Conservation (phyloP, 2,888 invertebrate genomes). For the Plutella xylostella region DNA sequence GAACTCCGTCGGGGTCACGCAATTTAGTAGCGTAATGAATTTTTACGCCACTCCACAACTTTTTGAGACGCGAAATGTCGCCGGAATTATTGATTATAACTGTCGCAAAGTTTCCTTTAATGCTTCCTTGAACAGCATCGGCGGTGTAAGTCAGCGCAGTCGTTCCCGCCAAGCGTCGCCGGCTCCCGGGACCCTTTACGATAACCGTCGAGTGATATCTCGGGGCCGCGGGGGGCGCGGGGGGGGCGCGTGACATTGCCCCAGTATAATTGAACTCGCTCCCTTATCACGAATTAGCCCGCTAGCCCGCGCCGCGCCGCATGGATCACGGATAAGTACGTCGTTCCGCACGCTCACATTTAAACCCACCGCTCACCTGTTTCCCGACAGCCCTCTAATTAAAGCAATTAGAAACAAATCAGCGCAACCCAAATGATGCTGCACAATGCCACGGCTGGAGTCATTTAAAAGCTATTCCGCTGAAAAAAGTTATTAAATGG, state of each 20-base stretch:
- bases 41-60: too few relatives aligned
- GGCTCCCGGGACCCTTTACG: slow-evolving; percentile 30
- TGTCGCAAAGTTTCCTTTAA: slow-evolving; percentile 15
- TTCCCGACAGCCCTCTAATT: slow-evolving; percentile 55
- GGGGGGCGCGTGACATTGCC: slow-evolving; percentile 44
- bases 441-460: not conserved
- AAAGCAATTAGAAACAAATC: slow-evolving; percentile 56
- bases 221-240: slow-evolving; percentile 27
- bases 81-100: slow-evolving; percentile 17
- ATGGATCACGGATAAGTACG: slow-evolving; percentile 49
- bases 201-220: slow-evolving; percentile 38
- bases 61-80: not conserved
- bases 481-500: not conserved
- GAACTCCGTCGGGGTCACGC: too few relatives aligned
- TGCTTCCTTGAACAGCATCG: slow-evolving; percentile 14
- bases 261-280: slow-evolving; percentile 48
- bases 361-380: slow-evolving; percentile 47
- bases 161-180: too few relatives aligned
- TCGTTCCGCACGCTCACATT: slow-evolving; percentile 52
- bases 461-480: not conserved
- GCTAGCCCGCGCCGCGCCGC: slow-evolving; percentile 51
- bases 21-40: too few relatives aligned
- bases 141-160: slow-evolving; percentile 12
- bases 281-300: slow-evolving; percentile 55
- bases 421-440: slow-evolving; percentile 31